A percentile compares a stretch with the other conserved stretches of the same genome.
These are phyloP conservation scores for Palaemon carinicauda DNA, from an alignment of 1,140 invertebrate species.

Conservation along the genomic window DNA sequence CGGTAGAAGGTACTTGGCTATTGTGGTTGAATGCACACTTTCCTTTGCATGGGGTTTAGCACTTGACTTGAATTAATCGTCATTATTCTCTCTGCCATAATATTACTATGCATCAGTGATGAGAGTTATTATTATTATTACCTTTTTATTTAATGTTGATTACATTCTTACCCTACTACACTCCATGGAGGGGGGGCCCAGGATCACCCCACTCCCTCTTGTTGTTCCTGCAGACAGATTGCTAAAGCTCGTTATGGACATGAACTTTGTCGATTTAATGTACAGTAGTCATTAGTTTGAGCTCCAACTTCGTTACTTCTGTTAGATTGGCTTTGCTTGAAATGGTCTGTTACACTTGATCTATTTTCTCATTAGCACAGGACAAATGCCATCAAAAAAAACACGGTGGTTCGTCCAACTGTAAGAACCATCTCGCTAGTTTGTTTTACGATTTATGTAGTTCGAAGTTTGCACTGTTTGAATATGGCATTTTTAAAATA, in stretches of 20 bases:
- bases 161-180: conserved; percentile 53
- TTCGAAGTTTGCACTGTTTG: conserved; percentile 51
- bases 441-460: conserved; percentile 47
- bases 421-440: conserved; percentile 41
- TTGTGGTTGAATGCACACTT: conserved; percentile 58
- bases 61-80: conserved; percentile 54
- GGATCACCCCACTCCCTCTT: conserved; percentile 37
- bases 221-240: conserved; percentile 47
- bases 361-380: conserved; percentile 42
- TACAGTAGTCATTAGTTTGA: conserved; percentile 46
- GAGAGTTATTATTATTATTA: conserved; percentile 27
- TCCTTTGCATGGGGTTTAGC: conserved; percentile 58
- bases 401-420: conserved; percentile 25
- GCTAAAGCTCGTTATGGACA: conserved; percentile 45
- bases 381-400: conserved; percentile 41
- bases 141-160: conserved; percentile 47
- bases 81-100: conserved; percentile 55
- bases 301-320: conserved; percentile 49
- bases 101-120: conserved; percentile 55
- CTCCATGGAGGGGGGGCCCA: conserved; percentile 50
- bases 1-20: conserved; percentile 60
- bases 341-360: conserved; percentile 53
- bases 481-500: conserved; percentile 39
- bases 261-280: conserved; percentile 50
- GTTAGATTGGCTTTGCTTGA: conserved; percentile 55